phyloP scores from a whole-genome alignment of 2,888 invertebrate genomes.

The Agrotis clavis region DNA sequence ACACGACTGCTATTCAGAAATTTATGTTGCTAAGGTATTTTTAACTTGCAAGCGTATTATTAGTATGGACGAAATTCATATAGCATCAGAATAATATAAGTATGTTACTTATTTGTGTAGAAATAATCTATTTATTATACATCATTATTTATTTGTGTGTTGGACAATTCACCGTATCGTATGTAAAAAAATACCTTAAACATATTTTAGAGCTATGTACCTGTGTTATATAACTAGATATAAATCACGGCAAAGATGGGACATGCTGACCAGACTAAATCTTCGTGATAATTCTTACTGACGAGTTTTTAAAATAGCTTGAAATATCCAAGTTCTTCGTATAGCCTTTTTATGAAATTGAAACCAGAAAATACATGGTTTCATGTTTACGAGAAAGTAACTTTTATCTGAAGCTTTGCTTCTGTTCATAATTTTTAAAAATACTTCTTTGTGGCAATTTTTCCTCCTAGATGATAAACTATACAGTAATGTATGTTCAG shows the following conservation, averaged over 20 bases:
- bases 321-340: slow-evolving; percentile 1
- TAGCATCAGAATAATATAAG: too few species aligned
- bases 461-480: neutral
- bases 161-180: too few species aligned
- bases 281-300: neutral
- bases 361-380: slow-evolving; percentile 12
- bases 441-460: neutral
- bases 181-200: too few species aligned
- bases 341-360: neutral
- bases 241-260: slow-evolving; percentile 53
- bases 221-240: neutral
- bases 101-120: neutral
- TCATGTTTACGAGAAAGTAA: neutral
- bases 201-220: too few species aligned
- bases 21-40: slow-evolving; percentile 1
- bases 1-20: neutral
- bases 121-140: neutral
- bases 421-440: neutral
- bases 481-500: too few species aligned
- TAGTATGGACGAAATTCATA: neutral
- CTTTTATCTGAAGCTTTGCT: neutral
- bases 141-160: neutral
- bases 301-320: slow-evolving; percentile 57
- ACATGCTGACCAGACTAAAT: slow-evolving; percentile 36
- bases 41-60: neutral